phyloP scores from a whole-genome alignment of 2,888 invertebrate genomes.

The Nephrotoma guestfalica region DNA sequence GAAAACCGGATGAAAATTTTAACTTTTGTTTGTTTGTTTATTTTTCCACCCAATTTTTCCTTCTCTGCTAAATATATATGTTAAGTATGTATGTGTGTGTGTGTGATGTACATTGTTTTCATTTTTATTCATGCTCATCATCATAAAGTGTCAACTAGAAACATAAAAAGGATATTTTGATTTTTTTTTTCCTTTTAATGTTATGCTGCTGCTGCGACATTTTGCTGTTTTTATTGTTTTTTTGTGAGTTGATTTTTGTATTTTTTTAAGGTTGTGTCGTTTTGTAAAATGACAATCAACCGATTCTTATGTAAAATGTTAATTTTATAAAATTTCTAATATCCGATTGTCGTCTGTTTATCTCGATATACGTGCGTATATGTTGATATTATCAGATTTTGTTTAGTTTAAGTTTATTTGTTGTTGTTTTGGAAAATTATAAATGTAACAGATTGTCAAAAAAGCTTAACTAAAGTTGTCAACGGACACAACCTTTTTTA shows the following conservation, averaged over 20 bases:
- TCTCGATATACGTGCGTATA: neutral
- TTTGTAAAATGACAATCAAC: neutral
- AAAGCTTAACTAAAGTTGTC: neutral
- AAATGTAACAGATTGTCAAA: neutral
- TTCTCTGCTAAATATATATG: neutral
- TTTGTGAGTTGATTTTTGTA: neutral
- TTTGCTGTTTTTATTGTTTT: neutral
- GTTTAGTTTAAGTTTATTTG: neutral
- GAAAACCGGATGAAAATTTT: neutral
- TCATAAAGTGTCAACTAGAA: neutral
- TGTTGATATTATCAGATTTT: neutral
- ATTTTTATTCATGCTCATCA: neutral
- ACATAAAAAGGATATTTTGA: neutral
- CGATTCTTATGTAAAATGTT: neutral
- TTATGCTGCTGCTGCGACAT: neutral
- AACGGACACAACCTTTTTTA: neutral
- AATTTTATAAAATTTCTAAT: neutral
- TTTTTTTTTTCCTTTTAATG: neutral
- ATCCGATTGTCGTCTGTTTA: neutral
- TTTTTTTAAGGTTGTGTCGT: neutral
- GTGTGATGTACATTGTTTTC: neutral
- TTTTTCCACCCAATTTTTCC: neutral
- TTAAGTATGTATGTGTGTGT: neutral
- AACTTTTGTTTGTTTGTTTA: neutral
- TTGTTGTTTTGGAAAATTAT: neutral